Evolutionary conservation across 2,797 vertebrate species (phyloP).

Genomic region (Anguilla obscura): DNA sequence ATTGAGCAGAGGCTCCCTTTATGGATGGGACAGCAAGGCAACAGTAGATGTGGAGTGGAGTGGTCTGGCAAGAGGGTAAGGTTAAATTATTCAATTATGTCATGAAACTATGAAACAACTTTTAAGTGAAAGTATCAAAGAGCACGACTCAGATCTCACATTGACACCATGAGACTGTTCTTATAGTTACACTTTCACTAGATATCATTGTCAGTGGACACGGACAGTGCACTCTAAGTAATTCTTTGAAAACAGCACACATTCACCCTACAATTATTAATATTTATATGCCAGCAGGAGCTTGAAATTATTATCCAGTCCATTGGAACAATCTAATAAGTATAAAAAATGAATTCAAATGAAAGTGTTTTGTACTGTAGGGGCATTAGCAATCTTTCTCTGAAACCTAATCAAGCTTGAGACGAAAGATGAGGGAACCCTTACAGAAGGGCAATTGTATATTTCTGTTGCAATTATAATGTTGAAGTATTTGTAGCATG

Average conservation of each 20-base stretch:
- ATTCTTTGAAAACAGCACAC: background rate
- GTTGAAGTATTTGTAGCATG: background rate
- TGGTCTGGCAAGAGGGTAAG: too few relatives aligned
- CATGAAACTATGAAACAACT: background rate
- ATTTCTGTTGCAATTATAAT: slow-evolving; percentile 1
- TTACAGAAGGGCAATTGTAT: background rate
- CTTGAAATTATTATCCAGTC: slow-evolving; percentile 21
- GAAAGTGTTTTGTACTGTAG: background rate
- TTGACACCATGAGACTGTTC: background rate
- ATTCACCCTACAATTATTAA: slow-evolving; percentile 5
- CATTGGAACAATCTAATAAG: slow-evolving; percentile 17
- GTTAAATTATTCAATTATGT: background rate
- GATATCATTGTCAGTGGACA: background rate
- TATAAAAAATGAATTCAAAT: background rate
- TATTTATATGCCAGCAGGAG: slow-evolving; percentile 12
- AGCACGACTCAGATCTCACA: background rate
- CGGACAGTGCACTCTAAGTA: background rate
- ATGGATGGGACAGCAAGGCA: too few relatives aligned
- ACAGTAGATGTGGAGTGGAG: too few relatives aligned
- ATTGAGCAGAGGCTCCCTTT: too few relatives aligned
- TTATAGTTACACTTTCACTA: background rate
- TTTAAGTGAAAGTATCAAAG: background rate
- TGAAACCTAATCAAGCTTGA: slow-evolving; percentile 12
- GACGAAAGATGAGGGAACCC: background rate
- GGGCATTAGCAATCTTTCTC: background rate